Evolutionary conservation across 2,888 invertebrate species (phyloP).

Genomic region (Zele albiditarsus): DNA sequence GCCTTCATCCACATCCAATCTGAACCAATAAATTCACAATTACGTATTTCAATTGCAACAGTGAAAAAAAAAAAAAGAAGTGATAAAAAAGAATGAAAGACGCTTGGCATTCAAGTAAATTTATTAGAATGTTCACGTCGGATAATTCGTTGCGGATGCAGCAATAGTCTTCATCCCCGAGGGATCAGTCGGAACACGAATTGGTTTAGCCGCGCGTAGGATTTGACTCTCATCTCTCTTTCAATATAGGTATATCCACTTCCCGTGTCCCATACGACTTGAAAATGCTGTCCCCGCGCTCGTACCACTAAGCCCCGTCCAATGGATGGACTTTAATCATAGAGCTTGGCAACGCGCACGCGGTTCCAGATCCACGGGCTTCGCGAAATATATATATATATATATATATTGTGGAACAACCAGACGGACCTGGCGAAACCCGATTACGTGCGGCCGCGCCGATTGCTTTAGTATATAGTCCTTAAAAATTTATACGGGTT

Average conservation of each 20-base stretch:
- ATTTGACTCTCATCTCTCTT: constrained; percentile 49
- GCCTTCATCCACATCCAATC: not conserved
- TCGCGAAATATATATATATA: constrained; percentile 10
- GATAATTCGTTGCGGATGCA: constrained; percentile 20
- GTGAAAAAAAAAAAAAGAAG: not conserved
- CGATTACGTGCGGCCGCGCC: constrained; percentile 21
- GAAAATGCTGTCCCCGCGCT: constrained; percentile 44
- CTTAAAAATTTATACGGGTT: constrained; percentile 32
- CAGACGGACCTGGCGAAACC: constrained; percentile 14
- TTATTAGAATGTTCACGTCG: constrained; percentile 8
- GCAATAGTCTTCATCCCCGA: constrained; percentile 32
- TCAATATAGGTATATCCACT: not conserved
- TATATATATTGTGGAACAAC: constrained; percentile 6
- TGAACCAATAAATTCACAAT: not conserved
- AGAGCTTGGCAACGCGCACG: constrained; percentile 22
- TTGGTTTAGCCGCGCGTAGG: constrained; percentile 56
- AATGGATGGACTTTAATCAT: constrained; percentile 64
- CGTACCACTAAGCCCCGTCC: constrained; percentile 51
- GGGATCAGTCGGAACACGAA: constrained; percentile 52
- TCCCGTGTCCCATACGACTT: constrained; percentile 46
- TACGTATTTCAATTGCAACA: not conserved
- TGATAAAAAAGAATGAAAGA: not conserved
- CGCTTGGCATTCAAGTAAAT: not conserved
- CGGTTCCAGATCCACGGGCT: not conserved
- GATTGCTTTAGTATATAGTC: constrained; percentile 19